A percentile compares a stretch with the other conserved stretches of the same genome.
phyloP scores from a whole-genome alignment of 2,888 invertebrate species.

The Brachyptera risi region DNA sequence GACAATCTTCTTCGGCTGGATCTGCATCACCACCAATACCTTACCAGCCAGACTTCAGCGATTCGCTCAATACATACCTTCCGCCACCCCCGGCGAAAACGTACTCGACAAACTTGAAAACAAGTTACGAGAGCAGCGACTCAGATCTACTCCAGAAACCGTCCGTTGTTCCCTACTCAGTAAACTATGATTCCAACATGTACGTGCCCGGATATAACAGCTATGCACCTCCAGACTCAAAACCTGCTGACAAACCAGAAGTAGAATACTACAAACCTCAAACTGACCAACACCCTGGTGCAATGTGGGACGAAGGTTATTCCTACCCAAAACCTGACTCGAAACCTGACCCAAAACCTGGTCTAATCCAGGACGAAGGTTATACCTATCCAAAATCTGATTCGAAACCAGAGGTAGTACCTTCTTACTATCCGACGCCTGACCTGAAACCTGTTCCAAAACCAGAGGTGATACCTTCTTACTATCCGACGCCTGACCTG shows the following conservation, averaged over 20 bases:
- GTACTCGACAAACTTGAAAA: too few relatives aligned
- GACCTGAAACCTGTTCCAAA: too few relatives aligned
- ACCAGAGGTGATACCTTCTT: too few relatives aligned
- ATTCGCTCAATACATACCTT: neutral
- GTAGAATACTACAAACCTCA: too few relatives aligned
- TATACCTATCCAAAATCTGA: too few relatives aligned
- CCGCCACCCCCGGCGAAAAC: constrained; percentile 7
- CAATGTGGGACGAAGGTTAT: too few relatives aligned
- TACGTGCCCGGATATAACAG: neutral
- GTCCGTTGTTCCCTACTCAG: neutral
- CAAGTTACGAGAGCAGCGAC: neutral
- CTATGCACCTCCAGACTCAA: neutral
- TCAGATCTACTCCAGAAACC: neutral
- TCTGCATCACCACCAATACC: neutral
- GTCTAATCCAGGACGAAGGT: neutral
- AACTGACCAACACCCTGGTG: too few relatives aligned
- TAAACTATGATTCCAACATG: neutral
- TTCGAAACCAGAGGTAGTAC: too few relatives aligned
- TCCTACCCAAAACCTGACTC: too few relatives aligned
- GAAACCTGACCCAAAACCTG: too few relatives aligned
- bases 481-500: neutral
- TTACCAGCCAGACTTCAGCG: constrained; percentile 7
- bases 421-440: too few relatives aligned
- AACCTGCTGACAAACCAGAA: neutral
- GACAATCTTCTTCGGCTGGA: neutral